Conservation (phyloP, 2,888 invertebrate species). For the Drosophila setosimentum region DNA sequence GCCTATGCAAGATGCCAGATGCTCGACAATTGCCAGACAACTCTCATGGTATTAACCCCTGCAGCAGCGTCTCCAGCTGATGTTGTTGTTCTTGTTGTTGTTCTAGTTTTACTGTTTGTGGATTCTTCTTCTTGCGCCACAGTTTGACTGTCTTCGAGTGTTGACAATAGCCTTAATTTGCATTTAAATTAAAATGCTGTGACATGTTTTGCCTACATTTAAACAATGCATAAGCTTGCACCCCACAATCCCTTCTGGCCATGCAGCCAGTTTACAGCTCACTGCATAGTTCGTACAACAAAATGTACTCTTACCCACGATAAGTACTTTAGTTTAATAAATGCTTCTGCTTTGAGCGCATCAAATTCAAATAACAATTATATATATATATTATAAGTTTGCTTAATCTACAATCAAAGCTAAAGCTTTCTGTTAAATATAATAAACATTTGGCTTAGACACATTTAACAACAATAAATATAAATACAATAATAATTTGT, state of each 20-base stretch:
- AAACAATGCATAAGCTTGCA: conserved; percentile 60
- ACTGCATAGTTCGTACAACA: conserved; percentile 38
- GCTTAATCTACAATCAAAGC: background rate
- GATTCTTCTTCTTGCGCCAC: conserved; percentile 19
- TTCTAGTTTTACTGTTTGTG: conserved; percentile 19
- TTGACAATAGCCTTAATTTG: conserved; percentile 84
- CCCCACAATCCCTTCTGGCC: conserved; percentile 7
- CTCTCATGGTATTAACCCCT: conserved; percentile 31
- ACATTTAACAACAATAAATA: background rate
- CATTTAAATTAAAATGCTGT: conserved; percentile 84
- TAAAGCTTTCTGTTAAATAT: background rate
- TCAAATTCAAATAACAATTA: background rate
- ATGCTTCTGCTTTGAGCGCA: background rate
- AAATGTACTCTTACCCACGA: conserved; percentile 23
- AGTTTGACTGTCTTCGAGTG: conserved; percentile 58
- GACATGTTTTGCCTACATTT: conserved; percentile 80
- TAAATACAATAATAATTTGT: background rate
- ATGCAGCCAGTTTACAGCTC: conserved; percentile 13
- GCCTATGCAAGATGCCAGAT: conserved; percentile 10
- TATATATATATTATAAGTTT: background rate
- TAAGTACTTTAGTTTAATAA: background rate
- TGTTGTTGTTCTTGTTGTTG: conserved; percentile 10
- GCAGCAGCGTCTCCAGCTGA: conserved; percentile 26
- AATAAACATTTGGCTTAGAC: background rate
- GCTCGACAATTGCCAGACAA: conserved; percentile 37